Base-by-base conservation (phyloP, 2,888 invertebrate genomes). In the Venusia cambrica region DNA sequence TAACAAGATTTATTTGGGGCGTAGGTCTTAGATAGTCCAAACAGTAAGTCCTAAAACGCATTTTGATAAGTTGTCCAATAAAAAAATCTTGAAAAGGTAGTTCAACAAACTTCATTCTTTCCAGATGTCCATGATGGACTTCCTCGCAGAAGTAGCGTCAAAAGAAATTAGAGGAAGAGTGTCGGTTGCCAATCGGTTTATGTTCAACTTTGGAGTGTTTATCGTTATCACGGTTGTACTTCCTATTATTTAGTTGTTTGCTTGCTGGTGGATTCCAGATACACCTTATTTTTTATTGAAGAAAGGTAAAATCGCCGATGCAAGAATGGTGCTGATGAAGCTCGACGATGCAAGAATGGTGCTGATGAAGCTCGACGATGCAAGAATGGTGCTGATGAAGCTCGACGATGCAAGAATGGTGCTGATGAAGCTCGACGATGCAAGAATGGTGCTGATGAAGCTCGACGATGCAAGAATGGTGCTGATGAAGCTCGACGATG, bases 271-370 rank as follows among this genome's bases (percentile, higher is more conserved):
- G 70, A 85, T 89, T 57, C 90, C 90, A 0, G 90, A 90, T 49
- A 88, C 90, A 0, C 90, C 90, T 0, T 89, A 90, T 47, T 89
- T 74, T 47, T 62, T 89, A 15, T 55, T 91, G 10, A 89, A 88
- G 62, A 78, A 74, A 28, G 78, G 79, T 1, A 65, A 73, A 6
- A 65, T 76, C 3, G 70, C 72, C 2, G 62, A 72, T 1, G 89
- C 89, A 0, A 74, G 66, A 32, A 64, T 60, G 8, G 73, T 61
- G 5, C 43, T 89, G 9, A 54, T 48, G 29, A 67, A 53, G n/a
- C n/a, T n/a, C n/a, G n/a, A n/a, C n/a, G n/a, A n/a, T n/a, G n/a
- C n/a, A n/a, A n/a, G n/a, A n/a, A n/a, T n/a, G n/a, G n/a, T n/a
- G n/a, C n/a, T n/a, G n/a, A n/a, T n/a, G n/a, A n/a, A n/a, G n/a